These are phyloP conservation scores for Ectropis grisescens DNA, from an alignment of 1,140 invertebrate species.

Conservation along the genomic window DNA sequence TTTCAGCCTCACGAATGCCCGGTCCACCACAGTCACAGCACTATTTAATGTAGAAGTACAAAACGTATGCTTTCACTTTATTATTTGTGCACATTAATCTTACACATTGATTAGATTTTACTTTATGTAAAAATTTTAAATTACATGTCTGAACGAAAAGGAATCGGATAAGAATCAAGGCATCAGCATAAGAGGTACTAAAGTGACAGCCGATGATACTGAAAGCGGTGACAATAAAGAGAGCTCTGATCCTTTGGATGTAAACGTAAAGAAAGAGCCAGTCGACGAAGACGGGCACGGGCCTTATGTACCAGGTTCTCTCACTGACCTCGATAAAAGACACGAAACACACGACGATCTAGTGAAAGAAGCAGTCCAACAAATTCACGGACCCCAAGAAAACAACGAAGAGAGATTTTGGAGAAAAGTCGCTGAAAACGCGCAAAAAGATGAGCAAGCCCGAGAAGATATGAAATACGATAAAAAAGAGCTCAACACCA, in stretches of 20 bases:
- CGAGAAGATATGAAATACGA: constrained; percentile 36
- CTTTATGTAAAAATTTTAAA: no score
- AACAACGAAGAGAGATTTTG: constrained; percentile 42
- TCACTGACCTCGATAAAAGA: constrained; percentile 69
- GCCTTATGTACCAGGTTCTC: constrained; percentile 71
- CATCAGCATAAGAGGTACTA: constrained; percentile 3
- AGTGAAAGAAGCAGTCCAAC: constrained; percentile 54
- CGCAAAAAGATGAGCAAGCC: constrained; percentile 30
- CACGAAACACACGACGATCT: constrained; percentile 64
- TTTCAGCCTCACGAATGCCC: constrained; percentile 52
- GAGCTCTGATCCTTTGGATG: constrained; percentile 37
- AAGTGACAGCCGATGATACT: constrained; percentile 1
- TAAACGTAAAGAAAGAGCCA: constrained; percentile 32
- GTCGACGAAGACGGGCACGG: constrained; percentile 35
- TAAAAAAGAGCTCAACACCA: constrained; percentile 31
- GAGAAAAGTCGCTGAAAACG: constrained; percentile 55
- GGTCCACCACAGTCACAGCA: constrained; percentile 25
- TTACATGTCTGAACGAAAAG: constrained; percentile 56
- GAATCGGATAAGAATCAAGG: constrained; percentile 17
- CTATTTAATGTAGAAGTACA: no score
- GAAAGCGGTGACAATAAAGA: constrained; percentile 3
- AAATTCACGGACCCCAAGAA: constrained; percentile 56
- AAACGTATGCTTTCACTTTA: no score
- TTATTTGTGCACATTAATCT: no score
- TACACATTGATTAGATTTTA: no score